Base-by-base conservation (phyloP, 2,888 invertebrate genomes). In the Pocota personata region DNA sequence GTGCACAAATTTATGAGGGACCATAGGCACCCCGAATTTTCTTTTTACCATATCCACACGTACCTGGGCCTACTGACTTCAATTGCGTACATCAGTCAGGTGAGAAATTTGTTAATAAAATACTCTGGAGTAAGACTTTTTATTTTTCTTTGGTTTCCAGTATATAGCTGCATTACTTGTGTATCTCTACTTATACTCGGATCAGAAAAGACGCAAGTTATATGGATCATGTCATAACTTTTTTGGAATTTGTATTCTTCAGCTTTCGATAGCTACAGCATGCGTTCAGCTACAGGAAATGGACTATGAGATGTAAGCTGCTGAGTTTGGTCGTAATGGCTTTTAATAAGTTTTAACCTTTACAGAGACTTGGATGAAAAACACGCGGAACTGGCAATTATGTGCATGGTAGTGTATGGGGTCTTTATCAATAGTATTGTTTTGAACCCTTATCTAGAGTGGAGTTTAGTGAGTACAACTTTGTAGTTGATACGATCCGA, bases 201-300 rank as follows among this genome's bases (percentile, higher is more conserved):
- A 67, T 12, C 67, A 77, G 8, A 30, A 10, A 30, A 67, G 50
- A 24, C 67, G 77, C 0, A 67, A 60, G 21, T 3, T 14, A 1
- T 69, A 58, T 60, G 50, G 60, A 4, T n/a, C 58, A 12, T 52
- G 35, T 58, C 67, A 77, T 14, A 69, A 77, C 10, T 67, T 77
- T 14, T 0, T 69, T 8, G 67, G 67, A 0, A 32, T 77, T 10
- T 60, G 58, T 30, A 40, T 77, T 14, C 58, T 77, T 12, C 77
- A 77, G 30, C 19, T 67, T 19, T 19, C 67, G 1, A 77, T 69
- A 60, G 60, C 24, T 0, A 60, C 77, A 0, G 35, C 21, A 5
- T 50, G 66, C 30, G 24, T 46, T 8, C 67, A 58, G 67, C 6
- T 77, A 1, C 76, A 77, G 2, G 16, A 19, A 10, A 24, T 30